Evolutionary conservation across 2,888 invertebrate species (phyloP).

Genomic region (Allacma fusca): DNA sequence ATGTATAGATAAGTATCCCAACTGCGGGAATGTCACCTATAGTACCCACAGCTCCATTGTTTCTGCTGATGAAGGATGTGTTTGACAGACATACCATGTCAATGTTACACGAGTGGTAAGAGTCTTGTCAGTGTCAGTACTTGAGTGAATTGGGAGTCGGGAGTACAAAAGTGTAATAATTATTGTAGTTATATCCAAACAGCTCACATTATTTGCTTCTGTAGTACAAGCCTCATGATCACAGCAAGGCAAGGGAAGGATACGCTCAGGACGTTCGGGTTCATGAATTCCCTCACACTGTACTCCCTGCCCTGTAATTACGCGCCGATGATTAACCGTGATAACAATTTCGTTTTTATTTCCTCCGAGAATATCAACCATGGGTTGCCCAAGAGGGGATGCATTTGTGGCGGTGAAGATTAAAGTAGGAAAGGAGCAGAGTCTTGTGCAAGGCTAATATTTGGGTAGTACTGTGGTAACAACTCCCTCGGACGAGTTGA

Average conservation of each 20-base stretch:
- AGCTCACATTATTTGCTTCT: no score
- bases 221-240: no score
- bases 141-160: no score
- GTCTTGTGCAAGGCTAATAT: background rate
- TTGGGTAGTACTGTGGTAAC: background rate
- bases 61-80: no score
- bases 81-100: no score
- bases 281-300: background rate
- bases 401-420: background rate
- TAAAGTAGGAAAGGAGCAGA: background rate
- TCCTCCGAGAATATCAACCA: background rate
- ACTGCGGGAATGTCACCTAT: no score
- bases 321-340: conserved; percentile 5
- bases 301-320: conserved; percentile 1
- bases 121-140: no score
- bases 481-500: background rate
- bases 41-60: no score
- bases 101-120: no score
- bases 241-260: background rate
- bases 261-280: background rate
- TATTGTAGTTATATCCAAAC: no score
- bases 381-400: background rate
- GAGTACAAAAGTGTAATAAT: no score
- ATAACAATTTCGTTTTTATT: background rate
- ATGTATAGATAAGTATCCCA: no score